phyloP scores from a whole-genome alignment of 2,797 vertebrate species.

The Amblyraja radiata region DNA sequence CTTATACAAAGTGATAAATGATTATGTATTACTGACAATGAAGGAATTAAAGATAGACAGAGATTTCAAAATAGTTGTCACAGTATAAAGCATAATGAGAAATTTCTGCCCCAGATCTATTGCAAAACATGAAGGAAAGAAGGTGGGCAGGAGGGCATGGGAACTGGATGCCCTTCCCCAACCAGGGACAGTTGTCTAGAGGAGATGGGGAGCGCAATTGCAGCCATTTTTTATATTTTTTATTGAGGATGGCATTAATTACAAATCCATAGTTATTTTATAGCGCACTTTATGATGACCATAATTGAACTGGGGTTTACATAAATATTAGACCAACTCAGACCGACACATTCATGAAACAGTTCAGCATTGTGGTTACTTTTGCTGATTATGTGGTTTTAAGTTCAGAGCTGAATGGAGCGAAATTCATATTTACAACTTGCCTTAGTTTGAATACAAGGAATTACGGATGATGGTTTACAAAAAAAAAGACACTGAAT shows the following conservation, averaged over 20 bases:
- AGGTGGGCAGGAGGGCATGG: neutral
- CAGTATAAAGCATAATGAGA: neutral
- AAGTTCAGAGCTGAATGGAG: neutral
- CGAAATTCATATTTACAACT: neutral
- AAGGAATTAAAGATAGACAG: neutral
- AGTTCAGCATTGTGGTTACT: too few species aligned
- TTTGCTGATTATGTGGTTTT: neutral
- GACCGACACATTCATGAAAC: too few species aligned
- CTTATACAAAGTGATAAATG: neutral
- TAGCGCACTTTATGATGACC: neutral
- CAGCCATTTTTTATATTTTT: neutral
- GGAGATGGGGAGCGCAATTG: neutral
- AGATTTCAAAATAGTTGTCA: neutral
- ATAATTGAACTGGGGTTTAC: neutral
- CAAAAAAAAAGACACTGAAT: too few species aligned
- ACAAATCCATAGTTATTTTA: neutral
- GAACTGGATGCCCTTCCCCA: neutral
- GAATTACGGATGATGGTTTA: too few species aligned
- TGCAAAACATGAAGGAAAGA: neutral
- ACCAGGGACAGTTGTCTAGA: neutral
- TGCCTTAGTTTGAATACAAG: neutral
- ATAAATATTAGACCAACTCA: neutral
- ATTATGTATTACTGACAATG: neutral
- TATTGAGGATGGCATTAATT: neutral
- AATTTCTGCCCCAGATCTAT: neutral